Conservation (phyloP, 2,888 invertebrate genomes). For the Watsonalla binaria region DNA sequence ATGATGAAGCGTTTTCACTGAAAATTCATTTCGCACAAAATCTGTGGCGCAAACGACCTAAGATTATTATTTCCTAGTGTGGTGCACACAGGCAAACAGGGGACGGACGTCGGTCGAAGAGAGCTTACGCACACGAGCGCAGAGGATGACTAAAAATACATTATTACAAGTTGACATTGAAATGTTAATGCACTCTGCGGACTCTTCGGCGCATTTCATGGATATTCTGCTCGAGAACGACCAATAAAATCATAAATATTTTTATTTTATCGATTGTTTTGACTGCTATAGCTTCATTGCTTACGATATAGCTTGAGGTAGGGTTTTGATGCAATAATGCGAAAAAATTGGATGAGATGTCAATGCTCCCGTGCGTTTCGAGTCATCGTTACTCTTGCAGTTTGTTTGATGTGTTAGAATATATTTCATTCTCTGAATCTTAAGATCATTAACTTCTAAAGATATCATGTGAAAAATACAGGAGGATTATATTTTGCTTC, state of each 20-base stretch:
- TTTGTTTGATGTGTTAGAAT: neutral
- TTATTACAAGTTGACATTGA: conserved; percentile 76
- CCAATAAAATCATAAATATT: conserved; percentile 31
- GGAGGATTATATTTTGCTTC: no score
- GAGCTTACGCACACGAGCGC: conserved; percentile 60
- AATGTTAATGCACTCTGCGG: conserved; percentile 74
- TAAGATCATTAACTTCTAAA: neutral
- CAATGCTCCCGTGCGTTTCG: conserved; percentile 36
- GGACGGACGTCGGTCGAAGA: conserved; percentile 39
- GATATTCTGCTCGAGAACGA: conserved; percentile 42
- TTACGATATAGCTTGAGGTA: conserved; percentile 35
- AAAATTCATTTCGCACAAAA: conserved; percentile 28
- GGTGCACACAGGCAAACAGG: conserved; percentile 30
- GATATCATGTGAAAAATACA: no score
- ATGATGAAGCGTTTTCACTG: conserved; percentile 27
- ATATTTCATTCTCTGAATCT: conserved; percentile 5
- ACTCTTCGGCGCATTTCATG: conserved; percentile 61
- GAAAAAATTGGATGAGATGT: conserved; percentile 43
- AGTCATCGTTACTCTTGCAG: conserved; percentile 11
- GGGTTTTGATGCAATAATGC: conserved; percentile 48
- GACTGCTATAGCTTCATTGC: conserved; percentile 52
- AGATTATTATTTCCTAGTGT: conserved; percentile 62
- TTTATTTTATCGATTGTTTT: conserved; percentile 65
- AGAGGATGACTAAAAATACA: conserved; percentile 68
- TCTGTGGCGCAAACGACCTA: conserved; percentile 49